These are phyloP conservation scores for Saccostrea cuccullata DNA, from an alignment of 1,140 invertebrate genomes.

Conservation along the genomic window DNA sequence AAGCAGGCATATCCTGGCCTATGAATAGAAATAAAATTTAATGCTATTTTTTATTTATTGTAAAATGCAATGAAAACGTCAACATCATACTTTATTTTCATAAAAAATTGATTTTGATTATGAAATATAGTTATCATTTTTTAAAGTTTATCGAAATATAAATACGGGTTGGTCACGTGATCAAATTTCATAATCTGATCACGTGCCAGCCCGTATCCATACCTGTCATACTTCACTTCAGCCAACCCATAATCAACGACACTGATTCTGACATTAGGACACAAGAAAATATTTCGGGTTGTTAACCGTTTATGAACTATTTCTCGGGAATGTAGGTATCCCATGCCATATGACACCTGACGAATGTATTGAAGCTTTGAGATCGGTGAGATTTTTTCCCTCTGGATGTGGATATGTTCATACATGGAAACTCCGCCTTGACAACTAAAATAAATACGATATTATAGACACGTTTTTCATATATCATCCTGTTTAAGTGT, in stretches of 20 bases:
- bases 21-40: slow-evolving; percentile 52
- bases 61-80: no score
- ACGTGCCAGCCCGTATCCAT: neutral
- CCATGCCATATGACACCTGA: slow-evolving; percentile 78
- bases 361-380: slow-evolving; percentile 65
- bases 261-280: slow-evolving; percentile 79
- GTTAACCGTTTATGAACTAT: slow-evolving; percentile 79
- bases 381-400: slow-evolving; percentile 71
- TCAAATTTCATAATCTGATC: no score
- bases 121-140: no score
- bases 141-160: neutral
- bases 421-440: slow-evolving; percentile 76
- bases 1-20: slow-evolving; percentile 72
- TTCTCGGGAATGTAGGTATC: slow-evolving; percentile 80
- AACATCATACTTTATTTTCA: no score
- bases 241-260: slow-evolving; percentile 79
- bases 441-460: slow-evolving; percentile 65
- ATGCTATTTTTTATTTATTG: no score
- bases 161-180: no score
- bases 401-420: slow-evolving; percentile 73
- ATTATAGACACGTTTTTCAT: neutral
- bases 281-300: slow-evolving; percentile 79
- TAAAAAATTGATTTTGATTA: no score
- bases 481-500: neutral
- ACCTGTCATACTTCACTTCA: slow-evolving; percentile 69